phyloP scores from a whole-genome alignment of 30 jellyfish, hydroid and myxozoan genomes.

The Aurelia aurita region DNA sequence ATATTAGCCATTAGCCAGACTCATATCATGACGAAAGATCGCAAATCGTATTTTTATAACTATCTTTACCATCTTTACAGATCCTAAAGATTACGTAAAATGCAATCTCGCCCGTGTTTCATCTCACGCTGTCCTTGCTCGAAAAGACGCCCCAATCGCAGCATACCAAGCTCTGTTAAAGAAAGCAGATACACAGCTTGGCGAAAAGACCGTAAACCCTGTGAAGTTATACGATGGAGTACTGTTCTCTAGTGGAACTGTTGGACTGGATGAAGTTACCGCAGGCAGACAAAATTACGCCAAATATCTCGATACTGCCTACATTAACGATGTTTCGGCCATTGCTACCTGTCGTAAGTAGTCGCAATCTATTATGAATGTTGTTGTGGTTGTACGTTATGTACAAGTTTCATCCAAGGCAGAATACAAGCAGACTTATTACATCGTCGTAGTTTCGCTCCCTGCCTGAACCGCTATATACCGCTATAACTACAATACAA shows the following conservation, averaged over 20 bases:
- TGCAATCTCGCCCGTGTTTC: conserved; percentile 68
- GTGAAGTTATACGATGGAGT: conserved; percentile 38
- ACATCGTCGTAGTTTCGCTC: no score
- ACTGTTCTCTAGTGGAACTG: conserved; percentile 25
- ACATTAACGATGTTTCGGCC: conserved; percentile 35
- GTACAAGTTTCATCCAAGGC: no score
- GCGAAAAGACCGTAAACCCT: neutral
- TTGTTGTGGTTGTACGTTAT: no score
- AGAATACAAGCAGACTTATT: no score
- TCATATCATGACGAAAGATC: no score
- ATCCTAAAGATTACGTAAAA: conserved; percentile 22
- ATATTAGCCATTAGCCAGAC: neutral
- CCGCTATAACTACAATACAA: no score
- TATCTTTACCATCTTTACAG: conserved; percentile 5
- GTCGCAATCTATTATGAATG: no score
- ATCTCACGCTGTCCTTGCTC: conserved; percentile 47
- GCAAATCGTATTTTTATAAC: neutral
- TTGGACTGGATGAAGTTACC: conserved; percentile 17
- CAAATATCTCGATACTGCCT: conserved; percentile 42
- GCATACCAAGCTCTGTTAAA: conserved; percentile 5
- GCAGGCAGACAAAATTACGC: conserved; percentile 21
- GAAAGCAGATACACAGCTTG: conserved; percentile 14
- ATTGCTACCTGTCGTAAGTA: conserved; percentile 35
- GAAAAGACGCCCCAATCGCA: conserved; percentile 38
- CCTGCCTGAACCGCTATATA: no score